Percentiles rank a stretch among this genome's conserved stretches.
Evolutionary conservation across 2,888 invertebrate genomes (phyloP).

Genomic region (Bellardia pandia): DNA sequence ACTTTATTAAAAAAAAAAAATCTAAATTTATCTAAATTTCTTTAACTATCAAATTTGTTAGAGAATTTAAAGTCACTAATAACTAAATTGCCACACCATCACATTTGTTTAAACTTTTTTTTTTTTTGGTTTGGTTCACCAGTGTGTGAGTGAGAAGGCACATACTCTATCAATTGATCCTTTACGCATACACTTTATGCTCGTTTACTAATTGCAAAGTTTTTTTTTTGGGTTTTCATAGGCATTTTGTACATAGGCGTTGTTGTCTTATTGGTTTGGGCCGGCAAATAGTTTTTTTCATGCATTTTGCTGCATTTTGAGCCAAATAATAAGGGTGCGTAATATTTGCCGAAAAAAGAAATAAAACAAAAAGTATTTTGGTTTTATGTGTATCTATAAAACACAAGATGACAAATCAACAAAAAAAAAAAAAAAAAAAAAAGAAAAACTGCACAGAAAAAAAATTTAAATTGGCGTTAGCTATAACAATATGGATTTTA

Average conservation of each 20-base stretch:
- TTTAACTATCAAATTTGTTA: neutral
- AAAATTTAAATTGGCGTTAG: conserved; percentile 36
- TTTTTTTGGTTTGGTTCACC: neutral
- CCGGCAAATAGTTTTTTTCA: conserved; percentile 61
- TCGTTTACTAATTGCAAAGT: conserved; percentile 64
- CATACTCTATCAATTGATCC: conserved; percentile 54
- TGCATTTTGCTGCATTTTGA: conserved; percentile 40
- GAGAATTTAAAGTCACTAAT: neutral
- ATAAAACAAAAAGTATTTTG: conserved; percentile 26
- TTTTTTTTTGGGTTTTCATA: conserved; percentile 59
- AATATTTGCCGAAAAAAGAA: conserved; percentile 43
- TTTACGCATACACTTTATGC: conserved; percentile 65
- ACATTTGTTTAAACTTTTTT: neutral
- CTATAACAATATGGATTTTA: conserved; percentile 47
- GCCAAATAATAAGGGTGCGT: conserved; percentile 68
- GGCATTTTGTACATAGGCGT: conserved; percentile 66
- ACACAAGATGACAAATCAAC: conserved; percentile 54
- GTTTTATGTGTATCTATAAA: conserved; percentile 42
- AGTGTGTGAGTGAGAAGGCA: conserved; percentile 63
- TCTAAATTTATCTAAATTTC: neutral
- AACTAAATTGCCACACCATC: neutral
- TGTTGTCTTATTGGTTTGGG: conserved; percentile 71
- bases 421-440: neutral
- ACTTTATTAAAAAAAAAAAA: neutral
- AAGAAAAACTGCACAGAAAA: conserved; percentile 17